phyloP scores from a whole-genome alignment of 2,113 vertebrate genomes.

The cattle (Bos taurus) region ARS-UCD2.0 NC_037334.1:22653501-22654000 shows the following conservation, averaged over 20 bases:
- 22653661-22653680: not conserved
- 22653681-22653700: rapidly evolving
- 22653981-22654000: not conserved
- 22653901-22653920: not conserved
- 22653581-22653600: not conserved
- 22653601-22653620: not conserved
- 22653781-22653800: not conserved
- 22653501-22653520: not conserved
- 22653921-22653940: not conserved
- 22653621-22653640: not conserved
- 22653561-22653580: not conserved
- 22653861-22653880: not conserved
- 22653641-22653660: not conserved
- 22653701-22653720: not conserved
- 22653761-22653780: not conserved
- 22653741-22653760: not conserved
- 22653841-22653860: not conserved
- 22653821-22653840: not conserved
- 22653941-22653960: not conserved
- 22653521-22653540: not conserved
- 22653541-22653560: not conserved
- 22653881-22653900: not conserved
- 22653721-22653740: not conserved
- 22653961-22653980: not conserved
- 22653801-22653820: not conserved